Conservation (phyloP, 1,140 invertebrate species). For the Apocrypta bakeri region DNA sequence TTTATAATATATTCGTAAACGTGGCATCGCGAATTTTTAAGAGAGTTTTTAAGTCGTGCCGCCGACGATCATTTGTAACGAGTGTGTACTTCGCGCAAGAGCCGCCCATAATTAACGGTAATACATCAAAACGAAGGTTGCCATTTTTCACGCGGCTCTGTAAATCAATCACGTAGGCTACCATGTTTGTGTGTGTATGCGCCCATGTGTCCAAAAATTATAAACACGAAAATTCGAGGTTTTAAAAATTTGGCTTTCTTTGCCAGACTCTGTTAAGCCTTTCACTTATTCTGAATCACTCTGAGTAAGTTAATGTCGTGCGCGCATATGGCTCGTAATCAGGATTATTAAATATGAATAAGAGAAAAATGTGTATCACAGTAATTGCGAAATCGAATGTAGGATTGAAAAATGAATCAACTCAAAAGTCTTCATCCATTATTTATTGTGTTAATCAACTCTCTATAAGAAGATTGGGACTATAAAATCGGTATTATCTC, state of each 20-base stretch:
- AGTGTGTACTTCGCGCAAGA: neutral
- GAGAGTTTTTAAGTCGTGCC: neutral
- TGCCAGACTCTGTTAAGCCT: neutral
- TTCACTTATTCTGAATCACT: no score
- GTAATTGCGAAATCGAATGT: no score
- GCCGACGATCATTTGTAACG: slow-evolving; percentile 22
- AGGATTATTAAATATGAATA: no score
- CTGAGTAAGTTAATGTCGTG: no score
- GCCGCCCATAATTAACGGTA: slow-evolving; percentile 25
- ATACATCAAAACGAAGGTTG: slow-evolving; percentile 6
- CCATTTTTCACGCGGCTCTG: slow-evolving; percentile 24
- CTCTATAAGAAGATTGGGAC: neutral
- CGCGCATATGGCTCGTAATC: no score
- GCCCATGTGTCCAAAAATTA: neutral
- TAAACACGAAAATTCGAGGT: neutral
- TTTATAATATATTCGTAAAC: neutral
- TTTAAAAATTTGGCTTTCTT: neutral
- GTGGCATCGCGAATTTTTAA: neutral
- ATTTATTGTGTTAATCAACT: neutral
- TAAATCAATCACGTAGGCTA: slow-evolving; percentile 12
- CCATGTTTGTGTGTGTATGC: neutral
- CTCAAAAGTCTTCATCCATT: neutral
- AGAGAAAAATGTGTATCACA: no score
- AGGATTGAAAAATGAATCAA: neutral
- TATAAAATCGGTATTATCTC: no score